Evolutionary conservation across 2,888 invertebrate genomes (phyloP).

Genomic region (Mythimna impura): DNA sequence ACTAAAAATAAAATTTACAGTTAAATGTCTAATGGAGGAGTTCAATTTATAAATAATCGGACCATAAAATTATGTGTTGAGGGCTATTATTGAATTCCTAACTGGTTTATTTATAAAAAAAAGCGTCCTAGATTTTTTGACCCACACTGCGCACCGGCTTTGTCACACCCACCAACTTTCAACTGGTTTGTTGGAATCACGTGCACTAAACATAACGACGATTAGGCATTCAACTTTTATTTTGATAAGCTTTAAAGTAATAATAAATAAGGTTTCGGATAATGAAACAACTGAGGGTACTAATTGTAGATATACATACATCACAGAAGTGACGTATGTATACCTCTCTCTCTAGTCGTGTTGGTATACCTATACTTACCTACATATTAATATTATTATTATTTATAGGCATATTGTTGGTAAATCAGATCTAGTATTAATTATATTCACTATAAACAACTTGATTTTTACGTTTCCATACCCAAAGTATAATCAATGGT

Average conservation of each 20-base stretch:
- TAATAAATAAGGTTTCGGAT: neutral
- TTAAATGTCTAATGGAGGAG: no score
- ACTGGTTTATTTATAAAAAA: conserved; percentile 61
- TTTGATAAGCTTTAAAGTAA: neutral
- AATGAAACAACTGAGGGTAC: neutral
- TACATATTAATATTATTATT: no score
- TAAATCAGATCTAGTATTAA: no score
- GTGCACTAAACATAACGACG: conserved; percentile 2
- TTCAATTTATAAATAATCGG: neutral
- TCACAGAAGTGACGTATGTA: no score
- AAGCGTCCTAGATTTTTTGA: conserved; percentile 58
- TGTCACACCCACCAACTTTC: conserved; percentile 37
- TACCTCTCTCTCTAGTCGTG: no score
- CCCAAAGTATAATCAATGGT: no score
- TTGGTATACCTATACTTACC: no score
- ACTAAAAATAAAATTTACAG: no score
- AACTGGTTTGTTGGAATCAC: conserved; percentile 40
- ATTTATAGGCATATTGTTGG: no score
- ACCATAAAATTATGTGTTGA: neutral
- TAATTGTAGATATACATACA: no score
- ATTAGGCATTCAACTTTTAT: conserved; percentile 9
- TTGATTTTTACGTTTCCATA: no score
- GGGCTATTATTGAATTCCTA: conserved; percentile 19
- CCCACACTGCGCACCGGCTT: conserved; percentile 35
- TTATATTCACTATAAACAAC: no score